Percentiles rank a stretch among this genome's conserved stretches.
These are phyloP conservation scores for Rhabdornis inornatus DNA, from an alignment of 2,113 vertebrate genomes.

Conservation along the genomic window DNA sequence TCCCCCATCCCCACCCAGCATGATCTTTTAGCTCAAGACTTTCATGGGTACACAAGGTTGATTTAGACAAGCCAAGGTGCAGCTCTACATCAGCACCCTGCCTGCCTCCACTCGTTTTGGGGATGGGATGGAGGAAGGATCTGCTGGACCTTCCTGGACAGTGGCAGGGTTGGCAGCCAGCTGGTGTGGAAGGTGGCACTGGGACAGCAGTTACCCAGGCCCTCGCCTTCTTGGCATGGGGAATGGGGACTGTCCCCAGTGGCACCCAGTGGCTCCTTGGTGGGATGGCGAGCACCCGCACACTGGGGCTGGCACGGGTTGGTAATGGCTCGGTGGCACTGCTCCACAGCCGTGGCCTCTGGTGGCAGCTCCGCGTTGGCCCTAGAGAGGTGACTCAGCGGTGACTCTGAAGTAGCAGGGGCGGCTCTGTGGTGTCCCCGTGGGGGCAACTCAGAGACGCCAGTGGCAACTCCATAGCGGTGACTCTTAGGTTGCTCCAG, in stretches of 20 bases:
- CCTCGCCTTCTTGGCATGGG: fast-evolving
- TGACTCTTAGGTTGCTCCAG: background rate
- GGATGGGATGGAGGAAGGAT: background rate
- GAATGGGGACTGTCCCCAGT: background rate
- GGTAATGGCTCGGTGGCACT: background rate
- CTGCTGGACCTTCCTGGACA: background rate
- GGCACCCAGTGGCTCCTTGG: fast-evolving
- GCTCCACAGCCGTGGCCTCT: background rate
- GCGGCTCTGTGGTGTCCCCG: too few relatives aligned
- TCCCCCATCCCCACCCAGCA: background rate
- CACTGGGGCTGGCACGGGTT: background rate
- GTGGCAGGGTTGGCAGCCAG: background rate
- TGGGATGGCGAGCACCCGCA: background rate
- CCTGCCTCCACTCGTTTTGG: background rate
- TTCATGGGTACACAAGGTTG: background rate
- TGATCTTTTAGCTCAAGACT: background rate
- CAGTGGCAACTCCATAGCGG: fast-evolving
- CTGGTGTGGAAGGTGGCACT: background rate
- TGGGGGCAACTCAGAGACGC: background rate
- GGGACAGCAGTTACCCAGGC: background rate
- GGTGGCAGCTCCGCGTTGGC: background rate
- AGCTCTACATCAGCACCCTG: background rate
- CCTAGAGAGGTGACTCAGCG: fast-evolving
- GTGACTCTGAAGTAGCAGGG: background rate
- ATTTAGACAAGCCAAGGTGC: fast-evolving